phyloP scores from a whole-genome alignment of 2,113 vertebrate genomes.

The Chascanopsetta lugubris region DNA sequence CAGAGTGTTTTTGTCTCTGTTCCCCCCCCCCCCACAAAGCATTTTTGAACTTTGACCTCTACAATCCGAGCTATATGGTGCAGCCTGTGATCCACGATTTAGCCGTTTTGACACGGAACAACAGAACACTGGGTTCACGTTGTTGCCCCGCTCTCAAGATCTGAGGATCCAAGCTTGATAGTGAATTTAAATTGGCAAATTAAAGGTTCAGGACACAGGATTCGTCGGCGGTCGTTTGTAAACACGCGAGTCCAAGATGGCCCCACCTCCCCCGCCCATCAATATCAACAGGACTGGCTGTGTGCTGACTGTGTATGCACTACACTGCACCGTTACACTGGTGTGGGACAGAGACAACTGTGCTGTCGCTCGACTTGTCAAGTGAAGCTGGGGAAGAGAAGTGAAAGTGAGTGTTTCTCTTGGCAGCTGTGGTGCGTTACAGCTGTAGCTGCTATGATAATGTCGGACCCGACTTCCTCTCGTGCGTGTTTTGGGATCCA shows the following conservation, averaged over 20 bases:
- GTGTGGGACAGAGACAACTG: too few relatives aligned
- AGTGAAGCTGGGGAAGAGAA: slow-evolving; percentile 39
- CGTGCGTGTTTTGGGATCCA: slow-evolving; percentile 5
- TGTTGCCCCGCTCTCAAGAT: too few relatives aligned
- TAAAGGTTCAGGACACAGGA: too few relatives aligned
- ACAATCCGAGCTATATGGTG: slow-evolving; percentile 18
- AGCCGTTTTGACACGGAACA: slow-evolving; percentile 8
- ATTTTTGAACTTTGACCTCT: slow-evolving; percentile 12
- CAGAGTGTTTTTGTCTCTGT: slow-evolving; percentile 17
- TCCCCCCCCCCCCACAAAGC: slow-evolving; percentile 6
- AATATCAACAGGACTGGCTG: too few relatives aligned
- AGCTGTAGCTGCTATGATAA: slow-evolving; percentile 12
- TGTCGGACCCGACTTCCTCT: slow-evolving; percentile 8
- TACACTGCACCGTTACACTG: too few relatives aligned
- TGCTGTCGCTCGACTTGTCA: slow-evolving; percentile 19
- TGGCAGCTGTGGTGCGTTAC: slow-evolving; percentile 5
- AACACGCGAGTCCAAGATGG: too few relatives aligned
- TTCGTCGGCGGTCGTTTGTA: too few relatives aligned
- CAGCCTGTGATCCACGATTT: slow-evolving; percentile 3
- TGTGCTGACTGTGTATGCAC: too few relatives aligned
- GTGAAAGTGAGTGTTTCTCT: slow-evolving; percentile 40
- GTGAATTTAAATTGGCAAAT: neutral
- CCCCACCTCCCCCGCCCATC: too few relatives aligned
- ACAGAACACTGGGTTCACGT: neutral
- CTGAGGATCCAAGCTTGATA: neutral